A percentile compares a stretch with the other conserved stretches of the same genome.
These are phyloP conservation scores for Drosophila diplacantha DNA, from an alignment of 2,888 invertebrate species.

Conservation along the genomic window DNA sequence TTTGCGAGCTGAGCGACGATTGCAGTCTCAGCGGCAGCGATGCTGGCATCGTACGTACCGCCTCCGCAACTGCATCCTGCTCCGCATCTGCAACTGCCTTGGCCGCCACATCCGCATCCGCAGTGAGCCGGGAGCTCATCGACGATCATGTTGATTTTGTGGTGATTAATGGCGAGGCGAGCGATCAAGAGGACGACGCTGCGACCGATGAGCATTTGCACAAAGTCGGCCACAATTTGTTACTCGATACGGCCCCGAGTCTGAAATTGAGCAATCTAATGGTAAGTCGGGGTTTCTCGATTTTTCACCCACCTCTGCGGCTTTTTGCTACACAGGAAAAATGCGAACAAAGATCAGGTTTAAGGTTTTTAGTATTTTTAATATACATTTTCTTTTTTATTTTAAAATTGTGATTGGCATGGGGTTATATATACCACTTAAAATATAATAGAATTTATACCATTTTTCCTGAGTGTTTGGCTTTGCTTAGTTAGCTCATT, in stretches of 20 bases:
- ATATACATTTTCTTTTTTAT: not conserved
- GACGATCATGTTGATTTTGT: slow-evolving; percentile 65
- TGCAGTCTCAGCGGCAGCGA: slow-evolving; percentile 55
- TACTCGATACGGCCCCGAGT: slow-evolving; percentile 76
- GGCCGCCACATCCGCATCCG: slow-evolving; percentile 31
- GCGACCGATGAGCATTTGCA: slow-evolving; percentile 51
- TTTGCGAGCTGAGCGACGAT: slow-evolving; percentile 64
- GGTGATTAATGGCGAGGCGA: slow-evolving; percentile 63
- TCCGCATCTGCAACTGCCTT: slow-evolving; percentile 9
- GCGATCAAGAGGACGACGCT: slow-evolving; percentile 46
- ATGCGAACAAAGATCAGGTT: not conserved
- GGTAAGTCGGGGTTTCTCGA: slow-evolving; percentile 68
- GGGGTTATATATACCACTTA: not conserved
- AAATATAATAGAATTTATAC: not conserved
- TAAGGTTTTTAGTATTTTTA: not conserved
- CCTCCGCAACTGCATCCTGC: slow-evolving; percentile 34
- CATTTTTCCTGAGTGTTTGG: slow-evolving; percentile 3
- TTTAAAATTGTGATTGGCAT: not conserved
- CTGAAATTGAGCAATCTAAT: slow-evolving; percentile 78
- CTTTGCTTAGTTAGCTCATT: slow-evolving; percentile 51
- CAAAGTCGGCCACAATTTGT: slow-evolving; percentile 66
- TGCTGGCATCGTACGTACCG: slow-evolving; percentile 45
- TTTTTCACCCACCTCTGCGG: not conserved
- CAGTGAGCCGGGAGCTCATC: slow-evolving; percentile 56
- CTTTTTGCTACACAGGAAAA: slow-evolving; percentile 3